Base-by-base conservation (phyloP, 30 jellyfish, hydroid and myxozoan species). In the Nemopilema nomurai region DNA sequence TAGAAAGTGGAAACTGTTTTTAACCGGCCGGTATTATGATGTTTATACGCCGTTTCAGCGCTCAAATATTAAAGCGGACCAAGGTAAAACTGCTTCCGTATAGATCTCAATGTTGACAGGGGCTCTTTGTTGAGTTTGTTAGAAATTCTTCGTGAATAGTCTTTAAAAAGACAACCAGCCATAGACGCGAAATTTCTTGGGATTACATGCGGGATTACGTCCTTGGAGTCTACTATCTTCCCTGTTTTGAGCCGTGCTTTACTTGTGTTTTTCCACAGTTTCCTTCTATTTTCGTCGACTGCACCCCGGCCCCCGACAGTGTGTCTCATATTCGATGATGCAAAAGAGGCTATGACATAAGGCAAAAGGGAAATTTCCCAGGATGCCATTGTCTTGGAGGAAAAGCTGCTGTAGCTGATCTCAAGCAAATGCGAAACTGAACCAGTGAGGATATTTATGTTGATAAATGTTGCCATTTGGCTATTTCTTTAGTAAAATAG, bases 341-440 rank as follows among this genome's bases (percentile, higher is more conserved):
- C 20, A 79, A 79, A 62, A 1, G 89, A 79, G 89, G 71, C 80
- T 53, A 79, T 79, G 89, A 79, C 89, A 79, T 79, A 79, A 79
- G 89, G 89, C 89, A 13, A 71, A 62, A 31, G 51, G 25, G 51
- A 79, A 79, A 76, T 79, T 79, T 79, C 89, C 89, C 89, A 79
- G 73, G 89, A 79, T 79, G 89, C 89, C 68, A 52, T 64, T 63
- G 79, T 79, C 25, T 27, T 28, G 30, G 80, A 66, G 72, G 89
- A 79, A 69, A 63, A 79, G 79, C 89, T 79, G 89, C 89, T 79
- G 72, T 27, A 49, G 65, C 83, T 81, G 90, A 81, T 49, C 27
- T 25, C 76, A 69, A 51, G 64, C 22, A 33, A 67, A 21, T 7
- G 83, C 90, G 83, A 67, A 32, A 30, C 67, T 73, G 51, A 30